These are phyloP conservation scores for Bos javanicus DNA, from an alignment of 2,113 vertebrate species.

Conservation along the genomic window DNA sequence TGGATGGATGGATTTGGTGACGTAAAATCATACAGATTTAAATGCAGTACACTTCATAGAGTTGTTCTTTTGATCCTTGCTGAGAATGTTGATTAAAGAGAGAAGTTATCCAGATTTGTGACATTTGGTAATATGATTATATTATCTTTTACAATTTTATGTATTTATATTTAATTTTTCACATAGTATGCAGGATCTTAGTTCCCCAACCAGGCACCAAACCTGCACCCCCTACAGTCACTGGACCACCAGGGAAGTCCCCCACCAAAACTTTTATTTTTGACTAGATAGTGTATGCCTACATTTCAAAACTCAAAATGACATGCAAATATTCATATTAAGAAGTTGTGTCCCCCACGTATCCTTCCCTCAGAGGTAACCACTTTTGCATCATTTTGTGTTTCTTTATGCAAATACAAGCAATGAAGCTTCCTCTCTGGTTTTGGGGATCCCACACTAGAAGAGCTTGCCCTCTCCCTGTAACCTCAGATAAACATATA, in stretches of 20 bases:
- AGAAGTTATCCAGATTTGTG: background rate
- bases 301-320: background rate
- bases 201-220: background rate
- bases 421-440: background rate
- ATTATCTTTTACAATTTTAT: background rate
- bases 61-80: background rate
- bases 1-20: background rate
- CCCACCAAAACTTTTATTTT: background rate
- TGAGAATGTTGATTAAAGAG: slow-evolving; percentile 8
- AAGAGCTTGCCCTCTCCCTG: background rate
- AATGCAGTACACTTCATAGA: background rate
- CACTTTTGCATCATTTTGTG: background rate
- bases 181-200: background rate
- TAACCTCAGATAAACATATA: background rate
- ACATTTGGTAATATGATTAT: background rate
- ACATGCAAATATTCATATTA: background rate
- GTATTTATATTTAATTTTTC: background rate
- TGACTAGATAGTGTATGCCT: background rate
- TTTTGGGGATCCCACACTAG: background rate
- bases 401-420: background rate
- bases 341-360: background rate
- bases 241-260: background rate
- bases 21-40: slow-evolving; percentile 6
- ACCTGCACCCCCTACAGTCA: background rate
- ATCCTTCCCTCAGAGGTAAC: background rate